phyloP scores from a whole-genome alignment of 2,888 invertebrate genomes.

The Dexiosoma caninum region DNA sequence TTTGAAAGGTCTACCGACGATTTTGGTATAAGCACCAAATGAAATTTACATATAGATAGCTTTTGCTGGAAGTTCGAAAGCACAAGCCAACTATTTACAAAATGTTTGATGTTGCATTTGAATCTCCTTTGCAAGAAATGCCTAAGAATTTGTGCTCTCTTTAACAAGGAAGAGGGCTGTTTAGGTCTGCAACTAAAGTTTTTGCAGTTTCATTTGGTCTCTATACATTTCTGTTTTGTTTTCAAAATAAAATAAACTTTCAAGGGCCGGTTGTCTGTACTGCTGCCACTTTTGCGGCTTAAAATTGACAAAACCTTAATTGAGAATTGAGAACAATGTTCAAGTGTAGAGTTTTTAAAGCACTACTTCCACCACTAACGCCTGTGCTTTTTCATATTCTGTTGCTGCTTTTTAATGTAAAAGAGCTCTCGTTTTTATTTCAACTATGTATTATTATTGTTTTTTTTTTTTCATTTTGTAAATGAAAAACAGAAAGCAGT shows the following conservation, averaged over 20 bases:
- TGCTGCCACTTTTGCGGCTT: constrained; percentile 14
- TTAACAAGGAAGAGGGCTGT: background rate
- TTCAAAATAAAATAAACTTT: constrained; percentile 50
- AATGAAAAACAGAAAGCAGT: constrained; percentile 3
- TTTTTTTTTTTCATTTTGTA: constrained; percentile 26
- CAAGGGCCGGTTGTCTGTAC: constrained; percentile 38
- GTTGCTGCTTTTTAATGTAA: constrained; percentile 17
- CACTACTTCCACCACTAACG: constrained; percentile 7
- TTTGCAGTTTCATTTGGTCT: constrained; percentile 8
- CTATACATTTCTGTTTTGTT: constrained; percentile 12
- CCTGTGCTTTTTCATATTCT: constrained; percentile 11
- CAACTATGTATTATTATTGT: too few relatives aligned
- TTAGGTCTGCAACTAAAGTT: background rate
- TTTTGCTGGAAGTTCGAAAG: background rate
- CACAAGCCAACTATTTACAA: background rate
- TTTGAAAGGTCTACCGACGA: too few relatives aligned
- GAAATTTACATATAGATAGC: too few relatives aligned
- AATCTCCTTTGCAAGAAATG: background rate
- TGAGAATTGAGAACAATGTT: constrained; percentile 27
- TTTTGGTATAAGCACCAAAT: too few relatives aligned
- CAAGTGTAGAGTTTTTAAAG: constrained; percentile 50
- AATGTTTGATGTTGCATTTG: background rate
- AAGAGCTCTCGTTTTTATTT: constrained; percentile 58
- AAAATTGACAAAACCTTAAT: constrained; percentile 39
- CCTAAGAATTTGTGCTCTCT: background rate